These are phyloP conservation scores for Peromyscus attwateri DNA, from an alignment of 2,797 vertebrate species.

Conservation along the genomic window DNA sequence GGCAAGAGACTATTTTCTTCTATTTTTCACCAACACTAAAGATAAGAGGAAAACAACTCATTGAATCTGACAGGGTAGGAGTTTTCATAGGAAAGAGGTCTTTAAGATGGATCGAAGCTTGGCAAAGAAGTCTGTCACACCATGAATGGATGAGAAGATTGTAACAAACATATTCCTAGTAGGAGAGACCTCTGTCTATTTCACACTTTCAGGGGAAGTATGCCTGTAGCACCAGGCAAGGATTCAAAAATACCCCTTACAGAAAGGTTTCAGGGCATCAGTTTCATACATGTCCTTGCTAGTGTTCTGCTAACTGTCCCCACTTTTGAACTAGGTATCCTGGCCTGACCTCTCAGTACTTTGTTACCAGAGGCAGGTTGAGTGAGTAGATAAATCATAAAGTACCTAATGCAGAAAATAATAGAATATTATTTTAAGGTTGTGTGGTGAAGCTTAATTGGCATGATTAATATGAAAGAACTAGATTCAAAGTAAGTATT, in stretches of 20 bases:
- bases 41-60: not conserved
- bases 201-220: not conserved
- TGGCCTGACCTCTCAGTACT: not conserved
- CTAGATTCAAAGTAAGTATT: not conserved
- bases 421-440: slow-evolving; percentile 39
- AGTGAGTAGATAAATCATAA: not conserved
- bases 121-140: not conserved
- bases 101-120: not conserved
- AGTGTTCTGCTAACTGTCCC: not conserved
- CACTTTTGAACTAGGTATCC: not conserved
- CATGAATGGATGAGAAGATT: not conserved
- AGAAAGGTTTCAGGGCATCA: not conserved
- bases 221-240: not conserved
- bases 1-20: not conserved
- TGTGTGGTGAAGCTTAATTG: not conserved
- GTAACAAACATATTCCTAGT: not conserved
- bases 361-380: not conserved
- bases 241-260: not conserved
- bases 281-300: not conserved
- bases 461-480: not conserved
- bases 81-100: not conserved
- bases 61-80: not conserved
- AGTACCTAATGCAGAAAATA: not conserved
- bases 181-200: not conserved
- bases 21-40: not conserved